Percentiles rank a stretch among this genome's conserved stretches.
Conservation (phyloP, 2,113 vertebrate species). For the Anas platyrhynchos region DNA sequence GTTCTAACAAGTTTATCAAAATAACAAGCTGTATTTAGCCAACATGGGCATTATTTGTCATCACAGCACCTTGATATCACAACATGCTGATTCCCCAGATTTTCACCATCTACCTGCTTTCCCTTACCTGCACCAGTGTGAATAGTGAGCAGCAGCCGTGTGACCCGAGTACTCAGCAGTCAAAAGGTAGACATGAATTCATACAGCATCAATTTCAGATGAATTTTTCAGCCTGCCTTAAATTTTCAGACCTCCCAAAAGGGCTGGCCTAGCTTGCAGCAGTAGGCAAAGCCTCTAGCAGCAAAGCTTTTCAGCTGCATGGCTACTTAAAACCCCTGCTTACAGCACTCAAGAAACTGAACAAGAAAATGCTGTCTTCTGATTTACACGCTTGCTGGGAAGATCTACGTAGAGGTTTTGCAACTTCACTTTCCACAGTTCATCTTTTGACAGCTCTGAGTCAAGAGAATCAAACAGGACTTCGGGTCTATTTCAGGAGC, state of each 20-base stretch:
- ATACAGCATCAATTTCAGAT: not conserved
- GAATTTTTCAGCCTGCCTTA: not conserved
- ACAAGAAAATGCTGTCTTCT: not conserved
- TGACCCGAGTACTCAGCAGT: not conserved
- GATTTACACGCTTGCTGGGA: not conserved
- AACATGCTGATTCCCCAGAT: not conserved
- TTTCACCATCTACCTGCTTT: not conserved
- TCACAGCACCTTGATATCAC: not conserved
- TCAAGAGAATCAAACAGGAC: not conserved
- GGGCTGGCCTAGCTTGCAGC: not conserved
- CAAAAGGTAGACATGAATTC: not conserved
- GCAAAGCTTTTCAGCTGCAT: not conserved
- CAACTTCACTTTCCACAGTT: not conserved
- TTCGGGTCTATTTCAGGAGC: not conserved
- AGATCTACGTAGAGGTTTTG: not conserved
- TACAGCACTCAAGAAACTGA: not conserved
- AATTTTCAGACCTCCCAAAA: not conserved
- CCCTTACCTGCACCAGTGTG: accelerated
- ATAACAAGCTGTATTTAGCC: not conserved
- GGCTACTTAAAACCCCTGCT: not conserved
- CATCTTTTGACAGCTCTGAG: not conserved
- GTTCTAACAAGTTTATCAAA: not conserved
- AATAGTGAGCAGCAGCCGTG: not conserved
- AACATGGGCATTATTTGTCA: not conserved
- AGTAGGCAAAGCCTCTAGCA: not conserved